Conservation (phyloP, 1,140 invertebrate species). For the Drosophila arawakana region DNA sequence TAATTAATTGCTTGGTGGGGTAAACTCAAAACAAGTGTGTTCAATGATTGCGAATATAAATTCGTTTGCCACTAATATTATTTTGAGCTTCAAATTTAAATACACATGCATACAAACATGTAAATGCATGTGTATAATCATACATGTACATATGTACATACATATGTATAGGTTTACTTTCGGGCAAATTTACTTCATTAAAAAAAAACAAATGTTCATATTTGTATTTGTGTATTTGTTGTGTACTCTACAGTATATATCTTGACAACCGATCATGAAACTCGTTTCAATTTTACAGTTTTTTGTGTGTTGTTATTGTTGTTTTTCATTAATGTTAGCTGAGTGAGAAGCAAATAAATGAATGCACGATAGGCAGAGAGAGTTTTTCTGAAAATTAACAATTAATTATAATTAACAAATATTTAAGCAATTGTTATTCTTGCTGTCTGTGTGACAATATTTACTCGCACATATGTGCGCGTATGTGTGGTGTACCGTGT, state of each 20-base stretch:
- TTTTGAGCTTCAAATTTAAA: neutral
- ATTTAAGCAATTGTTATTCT: constrained; percentile 25
- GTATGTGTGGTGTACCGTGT: neutral
- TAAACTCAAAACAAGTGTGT: neutral
- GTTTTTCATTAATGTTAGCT: neutral
- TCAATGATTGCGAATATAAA: neutral
- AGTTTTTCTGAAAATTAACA: constrained; percentile 14
- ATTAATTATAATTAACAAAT: constrained; percentile 41
- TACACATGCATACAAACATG: neutral
- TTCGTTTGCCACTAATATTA: neutral
- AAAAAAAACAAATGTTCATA: neutral
- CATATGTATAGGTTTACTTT: too few relatives aligned
- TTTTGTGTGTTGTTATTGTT: constrained; percentile 3
- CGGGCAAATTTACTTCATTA: too few relatives aligned
- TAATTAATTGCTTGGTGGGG: neutral
- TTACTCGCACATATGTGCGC: neutral
- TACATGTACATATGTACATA: neutral
- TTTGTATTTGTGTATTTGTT: neutral
- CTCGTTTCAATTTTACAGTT: constrained; percentile 23
- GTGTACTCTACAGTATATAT: constrained; percentile 1
- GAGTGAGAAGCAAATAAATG: neutral
- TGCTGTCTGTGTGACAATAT: too few relatives aligned
- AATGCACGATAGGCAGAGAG: constrained; percentile 1
- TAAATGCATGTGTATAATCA: neutral
- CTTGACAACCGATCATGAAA: constrained; percentile 12